Conservation (phyloP, 2,797 vertebrate genomes). For the Graptemys geographica region DNA sequence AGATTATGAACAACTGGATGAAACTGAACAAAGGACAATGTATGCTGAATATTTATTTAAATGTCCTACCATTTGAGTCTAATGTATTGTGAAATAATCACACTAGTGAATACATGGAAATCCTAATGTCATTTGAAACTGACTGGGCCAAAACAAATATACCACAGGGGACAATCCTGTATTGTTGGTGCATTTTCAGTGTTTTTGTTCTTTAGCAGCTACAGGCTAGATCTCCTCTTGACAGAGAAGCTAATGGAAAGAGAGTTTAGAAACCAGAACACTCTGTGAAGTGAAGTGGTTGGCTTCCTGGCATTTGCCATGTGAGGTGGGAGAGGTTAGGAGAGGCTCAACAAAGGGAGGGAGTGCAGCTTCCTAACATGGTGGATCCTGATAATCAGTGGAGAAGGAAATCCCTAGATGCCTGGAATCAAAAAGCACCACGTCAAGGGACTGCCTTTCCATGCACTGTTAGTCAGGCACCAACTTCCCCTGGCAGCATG, state of each 20-base stretch:
- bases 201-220: neutral
- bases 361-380: neutral
- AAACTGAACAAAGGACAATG: neutral
- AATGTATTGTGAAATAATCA: neutral
- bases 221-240: neutral
- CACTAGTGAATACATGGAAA: neutral
- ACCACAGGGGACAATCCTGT: neutral
- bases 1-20: neutral
- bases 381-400: neutral
- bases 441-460: neutral
- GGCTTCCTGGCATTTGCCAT: neutral
- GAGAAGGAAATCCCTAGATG: neutral
- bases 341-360: neutral
- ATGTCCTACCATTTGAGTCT: neutral
- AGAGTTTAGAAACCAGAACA: neutral
- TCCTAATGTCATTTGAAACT: neutral
- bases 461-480: accelerated
- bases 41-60: neutral
- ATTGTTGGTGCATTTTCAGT: neutral
- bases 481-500: neutral
- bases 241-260: neutral
- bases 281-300: accelerated
- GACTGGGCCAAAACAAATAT: neutral
- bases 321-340: neutral
- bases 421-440: accelerated